Base-by-base conservation (phyloP, 2,113 vertebrate genomes). In the Thryonomys swinderianus region DNA sequence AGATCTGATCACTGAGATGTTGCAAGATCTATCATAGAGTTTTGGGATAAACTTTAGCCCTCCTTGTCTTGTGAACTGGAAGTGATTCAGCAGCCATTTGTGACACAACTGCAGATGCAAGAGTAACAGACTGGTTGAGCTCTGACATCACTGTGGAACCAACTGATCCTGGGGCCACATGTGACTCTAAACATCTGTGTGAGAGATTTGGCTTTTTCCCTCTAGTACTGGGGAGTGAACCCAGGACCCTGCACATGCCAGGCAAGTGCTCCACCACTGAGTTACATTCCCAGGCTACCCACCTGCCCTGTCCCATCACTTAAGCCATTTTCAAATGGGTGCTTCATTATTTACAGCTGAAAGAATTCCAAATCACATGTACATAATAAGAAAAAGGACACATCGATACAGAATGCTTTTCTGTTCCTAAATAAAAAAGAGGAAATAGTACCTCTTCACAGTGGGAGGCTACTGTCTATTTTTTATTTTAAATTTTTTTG, bases 1-100 rank as follows among this genome's bases (percentile, higher is more conserved):
- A 79, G 34, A 48, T 73, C 16, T 71, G 59, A 87, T 40, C 48
- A 93, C 32, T 53, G 59, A 87, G 37, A 78, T 30, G 23, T 6
- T 73, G 61, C 61, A 8, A 80, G 87, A 42, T n/a, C 17, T 85
- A 48, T 23, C 86, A n/a, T n/a, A 34, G 55, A 42, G 21, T 71
- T 88, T 62, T 85, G 57, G 71, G 76, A 85, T 92, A 81, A 74
- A 85, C 10, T 87, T 64, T 91, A 66, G 87, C 7, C 10, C 21
- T 51, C n/a, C 13, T 83, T 48, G 12, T 53, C 62, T 57, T 23
- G 34, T 30, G 34, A 88, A 64, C 74, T 85, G 40, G 42, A n/a
- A 79, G 42, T 14, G 13, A 76, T 11, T 4, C 59, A 78, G 64
- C 55, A 37, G 40, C 4, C 1, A 67, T 83, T 14, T 74, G 51